Percentiles rank a stretch among this genome's conserved stretches.
phyloP scores from a whole-genome alignment of 2,113 vertebrate species.

The Limanda limanda region DNA sequence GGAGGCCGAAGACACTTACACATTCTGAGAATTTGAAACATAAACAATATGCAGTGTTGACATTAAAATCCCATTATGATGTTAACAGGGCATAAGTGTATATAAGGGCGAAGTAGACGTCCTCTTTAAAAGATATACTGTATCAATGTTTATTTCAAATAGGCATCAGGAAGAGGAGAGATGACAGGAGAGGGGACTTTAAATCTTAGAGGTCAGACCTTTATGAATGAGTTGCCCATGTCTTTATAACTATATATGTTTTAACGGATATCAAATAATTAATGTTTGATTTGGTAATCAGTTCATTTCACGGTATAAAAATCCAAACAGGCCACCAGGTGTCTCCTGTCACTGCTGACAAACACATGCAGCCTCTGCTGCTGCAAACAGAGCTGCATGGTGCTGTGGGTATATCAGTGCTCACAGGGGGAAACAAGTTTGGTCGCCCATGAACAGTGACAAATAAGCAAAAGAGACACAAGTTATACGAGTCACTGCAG shows the following conservation, averaged over 20 bases:
- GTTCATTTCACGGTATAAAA: neutral
- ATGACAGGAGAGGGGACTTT: neutral
- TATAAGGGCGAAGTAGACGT: slow-evolving; percentile 1
- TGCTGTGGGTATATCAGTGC: neutral
- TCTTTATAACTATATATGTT: neutral
- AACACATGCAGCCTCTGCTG: slow-evolving; percentile 1
- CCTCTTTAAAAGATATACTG: too few species aligned
- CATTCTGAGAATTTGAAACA: too few species aligned
- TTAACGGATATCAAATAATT: neutral
- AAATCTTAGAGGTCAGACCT: too few species aligned
- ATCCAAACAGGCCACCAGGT: slow-evolving; percentile 68
- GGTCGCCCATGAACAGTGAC: neutral
- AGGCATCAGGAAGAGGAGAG: neutral
- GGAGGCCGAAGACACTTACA: neutral
- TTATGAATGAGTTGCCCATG: too few species aligned
- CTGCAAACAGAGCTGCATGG: slow-evolving; percentile 15
- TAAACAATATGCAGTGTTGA: neutral
- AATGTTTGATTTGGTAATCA: neutral
- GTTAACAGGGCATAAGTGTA: slow-evolving; percentile 12
- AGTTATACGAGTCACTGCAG: neutral
- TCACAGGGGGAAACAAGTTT: neutral
- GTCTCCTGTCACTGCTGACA: slow-evolving; percentile 69
- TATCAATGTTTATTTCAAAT: too few species aligned
- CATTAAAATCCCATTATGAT: neutral
- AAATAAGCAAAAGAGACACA: neutral